phyloP scores from a whole-genome alignment of 2,888 invertebrate genomes.

The Blera fallax region DNA sequence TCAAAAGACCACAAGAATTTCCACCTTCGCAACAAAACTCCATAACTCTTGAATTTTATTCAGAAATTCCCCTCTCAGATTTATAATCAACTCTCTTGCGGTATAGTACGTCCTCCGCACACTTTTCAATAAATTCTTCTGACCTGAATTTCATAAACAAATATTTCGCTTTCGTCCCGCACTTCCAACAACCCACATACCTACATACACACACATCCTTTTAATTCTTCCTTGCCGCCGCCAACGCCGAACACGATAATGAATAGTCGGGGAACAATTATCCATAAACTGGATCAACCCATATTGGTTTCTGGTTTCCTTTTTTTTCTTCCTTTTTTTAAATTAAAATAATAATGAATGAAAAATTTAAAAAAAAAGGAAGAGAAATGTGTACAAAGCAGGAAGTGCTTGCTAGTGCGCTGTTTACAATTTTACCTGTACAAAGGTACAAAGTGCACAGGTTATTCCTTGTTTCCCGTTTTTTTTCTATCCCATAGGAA shows the following conservation, averaged over 20 bases:
- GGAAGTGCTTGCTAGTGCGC: constrained; percentile 37
- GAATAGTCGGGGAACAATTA: constrained; percentile 62
- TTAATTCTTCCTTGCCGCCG: constrained; percentile 11
- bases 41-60: neutral
- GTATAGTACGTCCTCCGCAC: neutral
- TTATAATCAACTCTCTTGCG: neutral
- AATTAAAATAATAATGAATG: constrained; percentile 53
- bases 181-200: neutral
- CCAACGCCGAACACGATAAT: constrained; percentile 33
- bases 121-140: constrained; percentile 37
- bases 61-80: neutral
- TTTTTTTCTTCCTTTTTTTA: constrained; percentile 1
- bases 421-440: constrained; percentile 49
- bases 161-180: neutral
- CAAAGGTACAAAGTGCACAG: constrained; percentile 59
- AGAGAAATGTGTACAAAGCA: constrained; percentile 16
- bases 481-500: constrained; percentile 26
- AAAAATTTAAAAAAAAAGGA: constrained; percentile 16
- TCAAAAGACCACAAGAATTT: neutral
- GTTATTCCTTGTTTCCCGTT: constrained; percentile 52
- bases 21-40: neutral
- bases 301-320: constrained; percentile 57
- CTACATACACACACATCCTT: neutral
- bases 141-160: constrained; percentile 42
- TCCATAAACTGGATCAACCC: constrained; percentile 62